Base-by-base conservation (phyloP, 2,888 invertebrate genomes). In the Eupithecia centaureata region DNA sequence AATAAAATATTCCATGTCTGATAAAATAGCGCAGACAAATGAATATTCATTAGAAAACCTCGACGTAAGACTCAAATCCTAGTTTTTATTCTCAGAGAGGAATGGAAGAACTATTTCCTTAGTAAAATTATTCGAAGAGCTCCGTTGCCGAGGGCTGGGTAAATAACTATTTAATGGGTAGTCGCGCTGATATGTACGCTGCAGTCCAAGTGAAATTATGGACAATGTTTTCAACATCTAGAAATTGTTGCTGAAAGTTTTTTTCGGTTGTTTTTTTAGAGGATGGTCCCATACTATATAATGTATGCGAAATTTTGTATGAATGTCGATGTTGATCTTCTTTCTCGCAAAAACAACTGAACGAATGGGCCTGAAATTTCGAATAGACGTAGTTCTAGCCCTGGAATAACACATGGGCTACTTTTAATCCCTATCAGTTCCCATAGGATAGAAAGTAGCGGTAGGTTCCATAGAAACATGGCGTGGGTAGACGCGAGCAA, bases 131-230 rank as follows among this genome's bases (percentile, higher is more conserved):
- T 85, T 81, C 81, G 77, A 78, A 76, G 82, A 69, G 78, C 79
- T 80, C 78, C 79, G 84, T 82, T 82, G 76, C 74, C 72, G 82
- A 89, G 86, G 84, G 85, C 82, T 85, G 82, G 82, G 87, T 88
- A 90, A 91, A 90, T 91, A 91, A 85, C 85, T 82, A 73, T 83
- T 85, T 88, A 90, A 91, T 90, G 86, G 91, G 88, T 90, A 87
- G 85, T 87, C 87, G 85, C 83, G 78, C 79, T 82, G 81, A 82
- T 82, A 82, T 80, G 65, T 75, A 77, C 78, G 75, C 74, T 72
- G 73, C 73, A 32, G 61, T 61, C 22, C 18, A 30, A 47, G 69
- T 57, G 12, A 12, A 57, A 32, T 13, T 57, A 1, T 27, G 25
- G 52, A 25, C 27, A 15, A 5, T 52, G 51, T 27, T 27, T 51